Conservation (phyloP, 2,113 vertebrate species). For the Siniperca knerii region DNA sequence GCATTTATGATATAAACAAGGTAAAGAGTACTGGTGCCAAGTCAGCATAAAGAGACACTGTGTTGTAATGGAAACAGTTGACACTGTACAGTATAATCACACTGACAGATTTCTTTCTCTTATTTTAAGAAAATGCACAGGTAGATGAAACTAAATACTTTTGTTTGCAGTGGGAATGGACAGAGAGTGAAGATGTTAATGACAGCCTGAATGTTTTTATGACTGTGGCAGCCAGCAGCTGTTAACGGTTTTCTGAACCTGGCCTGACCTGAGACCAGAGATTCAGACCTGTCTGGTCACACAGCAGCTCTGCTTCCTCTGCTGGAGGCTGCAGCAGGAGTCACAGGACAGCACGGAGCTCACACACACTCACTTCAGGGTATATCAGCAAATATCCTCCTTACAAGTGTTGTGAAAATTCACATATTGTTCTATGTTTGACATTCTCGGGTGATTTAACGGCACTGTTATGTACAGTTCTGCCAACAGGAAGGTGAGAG, state of each 20-base stretch:
- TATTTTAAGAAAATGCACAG: neutral
- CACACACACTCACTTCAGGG: neutral
- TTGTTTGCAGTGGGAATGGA: slow-evolving; percentile 3
- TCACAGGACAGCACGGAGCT: slow-evolving; percentile 78
- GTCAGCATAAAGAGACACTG: neutral
- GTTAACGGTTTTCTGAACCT: slow-evolving; percentile 32
- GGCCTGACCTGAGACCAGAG: slow-evolving; percentile 9
- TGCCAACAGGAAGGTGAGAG: slow-evolving; percentile 63
- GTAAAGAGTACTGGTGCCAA: neutral
- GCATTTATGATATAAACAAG: neutral
- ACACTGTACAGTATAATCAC: neutral
- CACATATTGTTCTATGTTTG: slow-evolving; percentile 50
- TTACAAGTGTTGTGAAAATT: slow-evolving; percentile 39
- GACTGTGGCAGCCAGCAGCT: slow-evolving; percentile 37
- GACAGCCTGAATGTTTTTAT: slow-evolving; percentile 11
- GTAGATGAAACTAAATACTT: neutral
- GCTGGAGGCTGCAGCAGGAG: slow-evolving; percentile 73
- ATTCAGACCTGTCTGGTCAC: slow-evolving; percentile 21
- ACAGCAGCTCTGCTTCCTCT: slow-evolving; percentile 32
- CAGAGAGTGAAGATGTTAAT: slow-evolving; percentile 5
- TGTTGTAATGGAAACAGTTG: neutral
- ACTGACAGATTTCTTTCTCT: neutral
- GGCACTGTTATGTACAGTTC: slow-evolving; percentile 7
- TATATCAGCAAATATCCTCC: neutral
- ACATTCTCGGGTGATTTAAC: slow-evolving; percentile 32